Evolutionary conservation across 1,140 invertebrate genomes (phyloP).

Genomic region (Cryptotermes secundus): DNA sequence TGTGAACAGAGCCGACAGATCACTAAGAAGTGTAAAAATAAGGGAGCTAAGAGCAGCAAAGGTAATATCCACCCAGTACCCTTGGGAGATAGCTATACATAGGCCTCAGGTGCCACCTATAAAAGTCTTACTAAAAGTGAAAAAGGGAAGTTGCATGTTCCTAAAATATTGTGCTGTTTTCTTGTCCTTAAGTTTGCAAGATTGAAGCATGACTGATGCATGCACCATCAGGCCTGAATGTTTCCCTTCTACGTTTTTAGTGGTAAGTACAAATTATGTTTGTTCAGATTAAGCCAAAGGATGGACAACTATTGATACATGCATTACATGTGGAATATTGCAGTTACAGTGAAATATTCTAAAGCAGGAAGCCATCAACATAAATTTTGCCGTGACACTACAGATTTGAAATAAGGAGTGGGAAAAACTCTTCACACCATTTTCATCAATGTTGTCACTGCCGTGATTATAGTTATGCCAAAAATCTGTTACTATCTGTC

Average conservation of each 20-base stretch:
- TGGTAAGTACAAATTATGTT: not conserved
- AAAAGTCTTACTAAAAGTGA: not conserved
- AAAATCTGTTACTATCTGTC: too few relatives aligned
- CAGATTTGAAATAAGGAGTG: too few relatives aligned
- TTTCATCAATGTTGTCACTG: too few relatives aligned
- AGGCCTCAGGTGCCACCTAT: not conserved
- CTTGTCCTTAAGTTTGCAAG: not conserved
- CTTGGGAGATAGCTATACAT: not conserved
- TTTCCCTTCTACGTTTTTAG: not conserved
- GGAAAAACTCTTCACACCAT: too few relatives aligned
- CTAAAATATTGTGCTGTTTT: not conserved
- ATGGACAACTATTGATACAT: too few relatives aligned
- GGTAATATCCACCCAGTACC: slow-evolving; percentile 37
- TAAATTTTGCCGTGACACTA: too few relatives aligned
- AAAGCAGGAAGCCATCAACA: too few relatives aligned
- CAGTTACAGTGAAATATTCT: too few relatives aligned
- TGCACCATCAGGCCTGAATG: not conserved
- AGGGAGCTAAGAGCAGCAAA: slow-evolving; percentile 60
- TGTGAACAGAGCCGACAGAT: slow-evolving; percentile 70
- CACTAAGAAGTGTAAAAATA: slow-evolving; percentile 74
- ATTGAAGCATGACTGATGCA: slow-evolving; percentile 4
- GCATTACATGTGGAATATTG: too few relatives aligned
- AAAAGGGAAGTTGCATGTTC: not conserved
- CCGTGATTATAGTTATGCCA: too few relatives aligned
- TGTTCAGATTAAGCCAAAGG: not conserved